Percentiles rank a stretch among this genome's conserved stretches.
Conservation (phyloP, 2,797 vertebrate genomes). For the Phalanger gymnotis region DNA sequence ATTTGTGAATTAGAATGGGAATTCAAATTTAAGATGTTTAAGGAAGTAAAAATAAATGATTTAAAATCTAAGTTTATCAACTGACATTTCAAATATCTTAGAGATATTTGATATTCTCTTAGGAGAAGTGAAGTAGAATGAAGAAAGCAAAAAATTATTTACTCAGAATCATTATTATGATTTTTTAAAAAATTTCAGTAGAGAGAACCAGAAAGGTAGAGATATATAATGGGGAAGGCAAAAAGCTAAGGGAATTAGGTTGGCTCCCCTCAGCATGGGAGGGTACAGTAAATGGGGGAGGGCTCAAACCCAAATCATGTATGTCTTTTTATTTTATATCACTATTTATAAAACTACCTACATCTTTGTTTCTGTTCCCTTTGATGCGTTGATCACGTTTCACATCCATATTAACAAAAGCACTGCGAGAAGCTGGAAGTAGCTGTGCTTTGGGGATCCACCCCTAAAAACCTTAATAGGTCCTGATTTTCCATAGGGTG, state of each 20-base stretch:
- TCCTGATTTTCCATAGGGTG: not conserved
- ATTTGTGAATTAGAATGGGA: constrained; percentile 56
- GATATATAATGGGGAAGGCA: not conserved
- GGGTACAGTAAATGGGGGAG: not conserved
- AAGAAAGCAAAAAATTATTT: not conserved
- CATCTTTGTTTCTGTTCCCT: not conserved
- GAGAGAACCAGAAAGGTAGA: not conserved
- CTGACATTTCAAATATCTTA: constrained; percentile 55
- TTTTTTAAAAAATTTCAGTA: not conserved
- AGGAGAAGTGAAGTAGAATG: constrained; percentile 44
- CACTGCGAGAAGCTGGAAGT: not conserved
- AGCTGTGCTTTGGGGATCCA: not conserved
- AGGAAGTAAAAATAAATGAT: constrained; percentile 63
- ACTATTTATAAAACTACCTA: not conserved
- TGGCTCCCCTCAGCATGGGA: not conserved
- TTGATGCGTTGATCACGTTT: not conserved
- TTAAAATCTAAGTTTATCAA: constrained; percentile 66
- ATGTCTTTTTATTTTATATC: not conserved
- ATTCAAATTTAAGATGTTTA: constrained; percentile 50
- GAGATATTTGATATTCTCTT: too few relatives aligned
- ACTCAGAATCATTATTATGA: not conserved
- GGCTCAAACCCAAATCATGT: not conserved
- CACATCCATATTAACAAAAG: not conserved
- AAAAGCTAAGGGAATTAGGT: not conserved
- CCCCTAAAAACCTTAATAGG: not conserved